Conservation (phyloP, 2,113 vertebrate species). For the Micronisus gabar region DNA sequence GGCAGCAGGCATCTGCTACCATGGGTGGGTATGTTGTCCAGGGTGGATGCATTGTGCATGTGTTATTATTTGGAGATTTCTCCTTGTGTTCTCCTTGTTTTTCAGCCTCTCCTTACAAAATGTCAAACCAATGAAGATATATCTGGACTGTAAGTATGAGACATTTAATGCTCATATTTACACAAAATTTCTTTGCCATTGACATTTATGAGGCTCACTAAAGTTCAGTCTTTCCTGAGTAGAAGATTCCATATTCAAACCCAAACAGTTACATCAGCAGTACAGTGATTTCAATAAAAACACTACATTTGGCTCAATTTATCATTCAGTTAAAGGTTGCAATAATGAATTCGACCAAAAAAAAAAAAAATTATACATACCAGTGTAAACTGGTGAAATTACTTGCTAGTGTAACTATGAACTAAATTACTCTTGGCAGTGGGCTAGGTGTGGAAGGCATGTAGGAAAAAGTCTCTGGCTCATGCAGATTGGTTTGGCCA, state of each 20-base stretch:
- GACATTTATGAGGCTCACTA: not conserved
- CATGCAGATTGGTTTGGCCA: not conserved
- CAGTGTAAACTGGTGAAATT: not conserved
- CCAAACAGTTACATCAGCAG: not conserved
- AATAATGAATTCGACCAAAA: not conserved
- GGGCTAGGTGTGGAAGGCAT: not conserved
- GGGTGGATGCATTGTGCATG: not conserved
- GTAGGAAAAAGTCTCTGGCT: not conserved
- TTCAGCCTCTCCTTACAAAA: not conserved
- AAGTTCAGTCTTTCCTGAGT: not conserved
- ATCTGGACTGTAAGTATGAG: not conserved
- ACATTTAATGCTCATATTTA: not conserved
- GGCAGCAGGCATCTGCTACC: not conserved
- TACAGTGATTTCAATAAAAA: not conserved
- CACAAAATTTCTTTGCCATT: not conserved
- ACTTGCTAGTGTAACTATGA: not conserved
- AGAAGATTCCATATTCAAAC: not conserved
- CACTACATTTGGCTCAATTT: not conserved
- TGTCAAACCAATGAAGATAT: not conserved
- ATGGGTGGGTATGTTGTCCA: fast-evolving
- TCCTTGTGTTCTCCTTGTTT: not conserved
- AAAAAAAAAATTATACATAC: not conserved
- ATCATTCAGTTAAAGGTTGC: not conserved
- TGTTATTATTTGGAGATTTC: not conserved
- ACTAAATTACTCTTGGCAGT: not conserved